Evolutionary conservation across 2,888 invertebrate genomes (phyloP), one percentile per base, ranked within the genome.

Genomic region (Keiferia lycopersicella): DNA sequence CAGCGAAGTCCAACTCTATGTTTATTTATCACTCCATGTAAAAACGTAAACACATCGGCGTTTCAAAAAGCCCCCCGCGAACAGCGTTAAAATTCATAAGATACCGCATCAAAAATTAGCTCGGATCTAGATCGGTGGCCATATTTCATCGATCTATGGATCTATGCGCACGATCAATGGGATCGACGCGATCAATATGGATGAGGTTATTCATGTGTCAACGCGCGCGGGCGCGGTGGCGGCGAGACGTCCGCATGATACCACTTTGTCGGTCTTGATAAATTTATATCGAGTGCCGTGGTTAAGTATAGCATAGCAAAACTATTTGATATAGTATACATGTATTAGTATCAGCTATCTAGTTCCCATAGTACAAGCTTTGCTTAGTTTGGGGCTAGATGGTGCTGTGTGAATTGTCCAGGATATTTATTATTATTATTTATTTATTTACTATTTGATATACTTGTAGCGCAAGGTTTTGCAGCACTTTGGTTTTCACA

Each of bases 181-280:
- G 85, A 86, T 63, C 66, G 58, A 50, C 64, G 61, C 82, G 85
- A 86, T 88, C 87, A 87, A 86, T 89, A 89, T 88, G 84, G 83
- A 88, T 86, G 82, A 79, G 79, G 73, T 83, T 86, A 89, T 89
- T 89, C 87, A 89, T 77, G 82, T 87, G 89, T 88, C 89, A 86
- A 72, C 71, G 71, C 71, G 68, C 66, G 71, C 72, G 68, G 65
- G 71, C 70, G 72, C 64, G 56, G 69, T 65, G 38, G 63, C 71
- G 76, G 73, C 77, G 66, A 69, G 67, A 30, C 57, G 26, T 65
- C 67, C 71, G 72, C 67, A 69, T 71, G 74, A 76, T 76, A 77
- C 73, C 71, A 75, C 75, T 76, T 78, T 73, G 78, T 73, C 73
- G 71, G 73, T 69, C 67, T 69, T 74, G 72, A 74, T 76, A 70